Base-by-base conservation (phyloP, 2,797 vertebrate species). In the Arremon aurantiirostris region DNA sequence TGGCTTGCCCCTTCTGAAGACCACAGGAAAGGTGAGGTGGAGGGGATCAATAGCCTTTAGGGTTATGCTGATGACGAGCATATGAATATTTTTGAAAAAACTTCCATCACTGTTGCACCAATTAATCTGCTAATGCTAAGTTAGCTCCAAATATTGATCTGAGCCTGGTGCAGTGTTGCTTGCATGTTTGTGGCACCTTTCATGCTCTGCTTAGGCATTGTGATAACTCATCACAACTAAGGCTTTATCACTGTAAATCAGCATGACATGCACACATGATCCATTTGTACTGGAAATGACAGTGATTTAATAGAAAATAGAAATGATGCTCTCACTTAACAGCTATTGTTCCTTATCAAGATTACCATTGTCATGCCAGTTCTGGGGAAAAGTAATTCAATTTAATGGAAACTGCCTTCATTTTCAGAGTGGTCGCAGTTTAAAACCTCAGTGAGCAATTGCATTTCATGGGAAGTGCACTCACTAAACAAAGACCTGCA, bases 361-460 rank as follows among this genome's bases (percentile, higher is more conserved):
- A 6, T 76, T 69, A 63, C 71, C 65, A 56, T 16, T 75, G 69
- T 75, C 39, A 41, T 82, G 32, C 22, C 70, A 52, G 24, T 69
- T 93, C 60, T 8, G 2, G 42, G 77, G 34, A 69, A 93, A 91
- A 73, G 47, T 55, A 87, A 87, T 96, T 89, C 23, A 80, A 77
- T 76, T 87, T 90, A 93, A 75, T 53, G 68, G 73, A 90, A 96
- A 50, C 35, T 79, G 71, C 64, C 55, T 95, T 95, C 23, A 11
- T 69, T 89, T 88, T 86, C 68, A 39, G 78, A 79, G 87, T 93
- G 93, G 72, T 71, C 77, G 72, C 4, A 3, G 75, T 93, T 96
- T 93, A 94, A 94, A 91, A 86, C 63, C 68, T 49, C 83, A 68
- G 84, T 24, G 57, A 95, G 77, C 80, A 95, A 92, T 91, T 94